Base-by-base conservation (phyloP, 2,113 vertebrate species). In the Henicopernis longicauda region DNA sequence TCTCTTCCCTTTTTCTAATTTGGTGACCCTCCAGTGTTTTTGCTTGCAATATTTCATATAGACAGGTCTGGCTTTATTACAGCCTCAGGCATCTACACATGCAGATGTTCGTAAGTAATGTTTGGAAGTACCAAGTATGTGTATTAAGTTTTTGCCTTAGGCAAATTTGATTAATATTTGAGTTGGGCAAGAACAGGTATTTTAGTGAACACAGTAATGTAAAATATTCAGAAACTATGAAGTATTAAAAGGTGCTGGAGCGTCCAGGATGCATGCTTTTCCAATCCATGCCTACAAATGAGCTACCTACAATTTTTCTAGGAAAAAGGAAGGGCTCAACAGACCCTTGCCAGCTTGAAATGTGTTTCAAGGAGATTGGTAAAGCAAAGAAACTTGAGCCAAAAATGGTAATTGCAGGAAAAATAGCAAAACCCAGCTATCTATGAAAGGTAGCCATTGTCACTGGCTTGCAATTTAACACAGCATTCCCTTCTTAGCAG, bases 1-100 rank as follows among this genome's bases (percentile, higher is more conserved):
- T 69, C 31, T 89, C 54, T 82, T 70, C 38, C 4, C 7, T 74
- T 49, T 83, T 65, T 38, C 29, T 82, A 19, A 90, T 77, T 72
- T 95, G 84, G 67, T 94, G 89, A 67, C 32, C 32, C 42, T 91
- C 91, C 82, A 80, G 38, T 74, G 58, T 50, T 89, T 84, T 79
- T 18, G 50, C 12, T 70, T 85, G 44, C 79, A 66, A 66, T 88
- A 76, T 93, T 89, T 97, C 72, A 90, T 57, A 67, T 7, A 42
- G 94, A 85, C 85, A 84, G 58, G 49, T 93, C 89, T 81, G 82
- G 79, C 63, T 95, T 96, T 85, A 84, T 88, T 91, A 66, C 63
- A 82, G 90, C 92, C 81, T 63, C 42, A 13, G 86, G 94, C 89
- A 73, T 54, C 71, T 67, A 38, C 5, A 1, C 52, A 59, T 3